Evolutionary conservation across 1,140 invertebrate genomes (phyloP).

Genomic region (Drosophila mayri): DNA sequence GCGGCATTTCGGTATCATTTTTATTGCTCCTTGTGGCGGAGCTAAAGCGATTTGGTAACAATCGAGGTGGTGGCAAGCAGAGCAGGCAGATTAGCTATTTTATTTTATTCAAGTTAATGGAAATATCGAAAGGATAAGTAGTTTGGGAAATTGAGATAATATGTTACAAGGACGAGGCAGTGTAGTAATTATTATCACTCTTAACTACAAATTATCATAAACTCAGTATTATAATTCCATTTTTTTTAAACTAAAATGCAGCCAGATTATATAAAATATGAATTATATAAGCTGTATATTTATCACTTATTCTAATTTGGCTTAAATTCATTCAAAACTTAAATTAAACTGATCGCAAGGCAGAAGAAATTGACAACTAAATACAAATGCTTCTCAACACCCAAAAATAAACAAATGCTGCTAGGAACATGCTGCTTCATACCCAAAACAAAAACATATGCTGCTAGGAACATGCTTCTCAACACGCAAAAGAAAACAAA

Average conservation of each 20-base stretch:
- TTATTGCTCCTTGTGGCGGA: constrained; percentile 56
- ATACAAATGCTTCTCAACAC: not conserved
- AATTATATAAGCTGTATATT: not conserved
- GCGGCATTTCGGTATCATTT: constrained; percentile 61
- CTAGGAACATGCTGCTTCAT: no score
- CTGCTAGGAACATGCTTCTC: not conserved
- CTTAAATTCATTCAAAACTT: not conserved
- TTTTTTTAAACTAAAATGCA: not conserved
- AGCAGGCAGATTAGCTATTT: constrained; percentile 6
- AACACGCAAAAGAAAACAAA: not conserved
- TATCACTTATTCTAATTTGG: not conserved
- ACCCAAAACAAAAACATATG: not conserved
- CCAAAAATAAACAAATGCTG: not conserved
- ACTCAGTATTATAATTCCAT: not conserved
- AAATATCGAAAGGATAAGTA: not conserved
- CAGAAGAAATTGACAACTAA: not conserved
- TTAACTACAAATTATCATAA: not conserved
- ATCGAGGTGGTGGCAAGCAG: constrained; percentile 22
- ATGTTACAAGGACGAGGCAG: not conserved
- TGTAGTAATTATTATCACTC: not conserved
- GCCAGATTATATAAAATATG: not conserved
- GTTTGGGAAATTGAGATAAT: not conserved
- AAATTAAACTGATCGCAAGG: not conserved
- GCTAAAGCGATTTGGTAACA: constrained; percentile 61
- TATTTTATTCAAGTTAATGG: not conserved